phyloP scores from a whole-genome alignment of 35 echinoderm and acorn worm genomes.

The Apostichopus parvimensis region DNA sequence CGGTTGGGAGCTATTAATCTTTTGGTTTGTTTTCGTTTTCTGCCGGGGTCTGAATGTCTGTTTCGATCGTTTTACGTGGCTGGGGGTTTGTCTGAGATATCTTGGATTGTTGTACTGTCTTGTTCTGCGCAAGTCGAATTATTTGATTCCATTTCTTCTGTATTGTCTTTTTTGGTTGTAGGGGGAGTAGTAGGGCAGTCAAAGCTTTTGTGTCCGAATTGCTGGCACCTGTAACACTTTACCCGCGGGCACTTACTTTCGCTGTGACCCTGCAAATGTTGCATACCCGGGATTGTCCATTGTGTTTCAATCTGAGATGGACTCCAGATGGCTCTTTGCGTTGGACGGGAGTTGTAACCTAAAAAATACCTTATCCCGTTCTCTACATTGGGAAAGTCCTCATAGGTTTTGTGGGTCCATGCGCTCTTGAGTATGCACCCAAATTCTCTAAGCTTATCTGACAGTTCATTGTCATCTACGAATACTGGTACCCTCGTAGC shows the following conservation, averaged over 20 bases:
- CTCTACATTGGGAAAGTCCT: constrained; percentile 28
- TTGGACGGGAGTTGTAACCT: background rate
- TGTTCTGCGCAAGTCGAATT: background rate
- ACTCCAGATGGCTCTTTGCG: constrained; percentile 3
- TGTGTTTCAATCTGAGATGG: background rate
- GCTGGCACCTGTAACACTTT: background rate
- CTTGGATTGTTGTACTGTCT: background rate
- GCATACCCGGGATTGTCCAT: constrained; percentile 19
- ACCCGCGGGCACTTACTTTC: background rate
- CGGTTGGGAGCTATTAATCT: too few relatives aligned
- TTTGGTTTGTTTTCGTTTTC: background rate
- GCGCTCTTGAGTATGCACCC: background rate
- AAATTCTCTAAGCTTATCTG: constrained; percentile 1
- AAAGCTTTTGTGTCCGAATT: background rate
- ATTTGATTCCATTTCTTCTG: background rate
- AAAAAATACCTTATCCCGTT: constrained; percentile 8
- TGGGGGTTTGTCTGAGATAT: background rate
- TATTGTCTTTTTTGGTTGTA: too few relatives aligned
- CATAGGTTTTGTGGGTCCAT: constrained; percentile 24
- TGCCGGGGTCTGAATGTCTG: background rate
- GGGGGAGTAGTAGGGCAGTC: background rate
- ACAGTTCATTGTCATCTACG: background rate
- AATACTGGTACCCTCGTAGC: background rate
- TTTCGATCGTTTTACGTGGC: background rate
- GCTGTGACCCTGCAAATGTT: constrained; percentile 25